Conservation (phyloP, 2,888 invertebrate genomes). For the Luperina testacea region DNA sequence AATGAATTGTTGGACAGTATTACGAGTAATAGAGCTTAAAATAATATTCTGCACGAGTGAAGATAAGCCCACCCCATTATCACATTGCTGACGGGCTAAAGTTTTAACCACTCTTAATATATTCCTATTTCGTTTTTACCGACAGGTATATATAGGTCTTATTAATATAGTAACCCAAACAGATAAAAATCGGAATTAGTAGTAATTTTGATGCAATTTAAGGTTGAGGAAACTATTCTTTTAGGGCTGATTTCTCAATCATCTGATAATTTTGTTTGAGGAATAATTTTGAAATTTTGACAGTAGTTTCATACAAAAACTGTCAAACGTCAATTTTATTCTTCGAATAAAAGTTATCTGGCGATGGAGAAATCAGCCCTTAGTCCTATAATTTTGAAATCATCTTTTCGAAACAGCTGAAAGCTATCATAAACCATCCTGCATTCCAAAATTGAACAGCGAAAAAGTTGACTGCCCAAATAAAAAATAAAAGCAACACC, state of each 20-base stretch:
- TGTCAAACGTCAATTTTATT: too few relatives aligned
- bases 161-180: too few relatives aligned
- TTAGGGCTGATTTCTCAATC: background rate
- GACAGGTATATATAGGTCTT: too few relatives aligned
- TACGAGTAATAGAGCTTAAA: constrained; percentile 10
- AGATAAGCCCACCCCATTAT: background rate
- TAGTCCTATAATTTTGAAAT: background rate
- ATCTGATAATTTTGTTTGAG: too few relatives aligned
- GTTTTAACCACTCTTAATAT: constrained; percentile 1
- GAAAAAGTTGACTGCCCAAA: background rate
- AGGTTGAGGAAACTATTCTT: background rate
- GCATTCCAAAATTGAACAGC: background rate
- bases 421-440: background rate
- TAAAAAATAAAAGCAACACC: constrained; percentile 16
- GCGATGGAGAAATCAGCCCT: too few relatives aligned
- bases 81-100: background rate
- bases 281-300: too few relatives aligned
- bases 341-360: too few relatives aligned
- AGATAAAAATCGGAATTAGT: background rate
- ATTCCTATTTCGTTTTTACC: background rate
- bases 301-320: too few relatives aligned
- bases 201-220: background rate
- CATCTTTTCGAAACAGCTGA: background rate
- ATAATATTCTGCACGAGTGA: background rate
- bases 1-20: background rate